Evolutionary conservation across 2,113 vertebrate species (phyloP), one percentile per base, ranked within the genome.

Genomic region (Chaetura pelagica): DNA sequence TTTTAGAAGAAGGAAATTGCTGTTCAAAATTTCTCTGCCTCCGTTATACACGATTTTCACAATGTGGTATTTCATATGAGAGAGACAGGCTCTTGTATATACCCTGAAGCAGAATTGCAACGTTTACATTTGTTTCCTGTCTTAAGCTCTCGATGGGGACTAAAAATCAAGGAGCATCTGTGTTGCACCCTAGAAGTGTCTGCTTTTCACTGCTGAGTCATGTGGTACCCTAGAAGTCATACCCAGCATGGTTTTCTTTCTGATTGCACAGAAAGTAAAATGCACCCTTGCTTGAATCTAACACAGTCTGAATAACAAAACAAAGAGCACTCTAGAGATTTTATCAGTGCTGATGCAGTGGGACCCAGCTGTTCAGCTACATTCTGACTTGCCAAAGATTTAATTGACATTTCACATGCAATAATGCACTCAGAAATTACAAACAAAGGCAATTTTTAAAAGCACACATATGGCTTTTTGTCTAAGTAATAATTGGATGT

Each of bases 281-380:
- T 12, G 16, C 26, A n/a, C 82, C 67, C 63, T 77, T 85, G 51
- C 62, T 92, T 52, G 82, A 76, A 42, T 67, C 51, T 74, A 49
- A 69, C 62, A 68, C 30, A 87, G 87, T 19, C n/a, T 85, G 67
- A 27, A 2, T 54, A 76, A 82, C 44, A 79, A 81, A 75, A 38
- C 73, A 86, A 79, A 91, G 66, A 91, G 66, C 84, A 62, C 91
- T 82, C 77, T 0, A 32, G 87, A 94, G 91, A 86, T 86, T 91
- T 88, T 35, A 67, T 83, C 78, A 17, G 75, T 80, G 71, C 81
- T 79, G 71, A n/a, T 64, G 93, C 75, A 77, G 80, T 14, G 48
- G 82, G 90, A 66, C 90, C 84, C 96, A 96, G 94, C 90, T 93
- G 90, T 87, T 91, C 80, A 94, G 87, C 48, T 76, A 15, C 71